phyloP scores from a whole-genome alignment of 2,888 invertebrate genomes.

The Empis stercorea region DNA sequence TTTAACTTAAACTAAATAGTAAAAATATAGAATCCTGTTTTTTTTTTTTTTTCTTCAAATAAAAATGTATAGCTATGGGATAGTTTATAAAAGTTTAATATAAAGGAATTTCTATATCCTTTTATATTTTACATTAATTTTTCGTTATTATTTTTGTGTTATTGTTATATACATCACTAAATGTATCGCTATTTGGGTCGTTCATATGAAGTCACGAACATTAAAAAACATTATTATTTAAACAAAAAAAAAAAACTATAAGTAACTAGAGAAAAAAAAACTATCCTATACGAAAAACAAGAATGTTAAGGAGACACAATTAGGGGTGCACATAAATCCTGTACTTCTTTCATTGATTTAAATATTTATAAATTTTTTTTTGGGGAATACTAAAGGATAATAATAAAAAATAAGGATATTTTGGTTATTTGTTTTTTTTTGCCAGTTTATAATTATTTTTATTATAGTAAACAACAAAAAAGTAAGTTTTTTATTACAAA shows the following conservation, averaged over 20 bases:
- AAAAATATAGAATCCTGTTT: neutral
- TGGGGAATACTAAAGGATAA: neutral
- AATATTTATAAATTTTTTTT: neutral
- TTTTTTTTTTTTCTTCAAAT: no score
- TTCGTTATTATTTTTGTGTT: neutral
- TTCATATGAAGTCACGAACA: constrained; percentile 25
- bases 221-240: constrained; percentile 5
- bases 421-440: no score
- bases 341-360: no score
- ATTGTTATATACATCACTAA: constrained; percentile 4
- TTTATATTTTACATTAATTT: neutral
- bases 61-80: no score
- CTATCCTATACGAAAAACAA: constrained; percentile 4
- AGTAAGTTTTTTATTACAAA: no score
- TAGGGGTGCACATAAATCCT: constrained; percentile 19
- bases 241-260: constrained; percentile 2
- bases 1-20: neutral
- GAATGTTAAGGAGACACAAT: constrained; percentile 3
- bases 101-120: neutral
- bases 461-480: no score
- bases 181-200: constrained; percentile 30
- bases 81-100: neutral
- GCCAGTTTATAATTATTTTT: no score
- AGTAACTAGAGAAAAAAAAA: constrained; percentile 7
- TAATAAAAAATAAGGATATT: neutral